These are phyloP conservation scores for Callithrix jacchus DNA, from an alignment of 2,113 vertebrate species.

Conservation along the genomic window DNA sequence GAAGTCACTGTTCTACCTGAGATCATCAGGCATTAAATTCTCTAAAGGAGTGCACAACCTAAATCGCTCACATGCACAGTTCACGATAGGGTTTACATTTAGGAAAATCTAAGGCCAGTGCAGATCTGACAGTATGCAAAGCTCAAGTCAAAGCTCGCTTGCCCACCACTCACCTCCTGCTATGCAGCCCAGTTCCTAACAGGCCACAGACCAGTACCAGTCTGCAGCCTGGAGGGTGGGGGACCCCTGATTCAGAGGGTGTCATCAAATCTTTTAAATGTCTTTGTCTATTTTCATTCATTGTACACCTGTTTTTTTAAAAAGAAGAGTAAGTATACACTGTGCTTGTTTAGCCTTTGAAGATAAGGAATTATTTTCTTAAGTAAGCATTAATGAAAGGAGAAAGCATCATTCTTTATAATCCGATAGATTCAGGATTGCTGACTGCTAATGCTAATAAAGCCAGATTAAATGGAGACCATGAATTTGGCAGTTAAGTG, in stretches of 20 bases:
- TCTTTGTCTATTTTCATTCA: conserved; percentile 21
- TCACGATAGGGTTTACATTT: too few relatives aligned
- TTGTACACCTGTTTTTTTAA: neutral
- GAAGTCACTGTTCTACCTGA: too few relatives aligned
- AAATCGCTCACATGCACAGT: too few relatives aligned
- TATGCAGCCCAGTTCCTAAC: too few relatives aligned
- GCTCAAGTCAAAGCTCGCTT: too few relatives aligned
- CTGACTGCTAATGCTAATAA: conserved; percentile 65
- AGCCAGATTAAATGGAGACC: conserved; percentile 66
- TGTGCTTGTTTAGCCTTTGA: conserved; percentile 67
- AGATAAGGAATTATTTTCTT: conserved; percentile 61
- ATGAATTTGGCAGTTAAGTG: conserved; percentile 72
- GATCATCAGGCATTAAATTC: too few relatives aligned
- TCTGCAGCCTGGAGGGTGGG: too few relatives aligned
- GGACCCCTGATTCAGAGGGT: neutral
- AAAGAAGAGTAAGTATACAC: neutral
- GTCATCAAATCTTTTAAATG: conserved; percentile 39
- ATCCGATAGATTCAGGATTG: conserved; percentile 68
- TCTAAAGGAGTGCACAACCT: too few relatives aligned
- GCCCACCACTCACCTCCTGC: too few relatives aligned
- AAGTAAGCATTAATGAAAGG: conserved; percentile 63
- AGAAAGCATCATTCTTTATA: conserved; percentile 69
- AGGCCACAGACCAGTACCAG: too few relatives aligned
- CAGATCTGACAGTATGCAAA: too few relatives aligned
- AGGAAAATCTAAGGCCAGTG: too few relatives aligned